phyloP scores from a whole-genome alignment of 2,888 invertebrate genomes.

The Phrixothrix hirtus region DNA sequence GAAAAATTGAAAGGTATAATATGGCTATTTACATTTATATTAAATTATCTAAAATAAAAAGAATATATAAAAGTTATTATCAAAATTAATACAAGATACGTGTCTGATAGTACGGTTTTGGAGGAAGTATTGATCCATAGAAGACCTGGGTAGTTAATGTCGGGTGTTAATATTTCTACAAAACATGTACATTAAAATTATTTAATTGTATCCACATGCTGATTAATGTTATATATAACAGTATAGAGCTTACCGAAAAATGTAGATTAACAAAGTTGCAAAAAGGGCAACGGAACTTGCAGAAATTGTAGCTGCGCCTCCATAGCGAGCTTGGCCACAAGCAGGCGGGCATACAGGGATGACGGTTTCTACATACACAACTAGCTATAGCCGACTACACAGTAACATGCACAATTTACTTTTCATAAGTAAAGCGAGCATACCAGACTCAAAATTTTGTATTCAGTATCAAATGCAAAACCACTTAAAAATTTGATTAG shows the following conservation, averaged over 20 bases:
- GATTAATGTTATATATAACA: not conserved
- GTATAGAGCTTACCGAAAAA: conserved; percentile 55
- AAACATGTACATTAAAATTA: conserved; percentile 26
- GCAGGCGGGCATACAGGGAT: conserved; percentile 93
- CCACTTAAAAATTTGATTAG: no score
- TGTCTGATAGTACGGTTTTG: conserved; percentile 6
- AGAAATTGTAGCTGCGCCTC: conserved; percentile 60
- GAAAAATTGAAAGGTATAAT: no score
- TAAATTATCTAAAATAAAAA: conserved; percentile 13
- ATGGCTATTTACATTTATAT: no score
- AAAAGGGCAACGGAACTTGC: conserved; percentile 59
- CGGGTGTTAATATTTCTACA: conserved; percentile 71
- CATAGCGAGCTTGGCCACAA: conserved; percentile 73
- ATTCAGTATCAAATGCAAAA: no score
- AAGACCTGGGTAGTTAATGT: conserved; percentile 72
- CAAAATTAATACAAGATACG: conserved; percentile 10
- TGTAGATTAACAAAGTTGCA: conserved; percentile 56
- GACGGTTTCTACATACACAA: conserved; percentile 73
- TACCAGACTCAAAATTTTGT: no score
- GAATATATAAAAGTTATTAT: conserved; percentile 11
- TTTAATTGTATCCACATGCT: not conserved
- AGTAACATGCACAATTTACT: conserved; percentile 15
- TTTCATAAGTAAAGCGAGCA: conserved; percentile 1
- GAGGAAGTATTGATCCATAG: conserved; percentile 55
- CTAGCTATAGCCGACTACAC: conserved; percentile 27